Conservation (phyloP, 2,888 invertebrate species). For the Melinaea marsaeus region DNA sequence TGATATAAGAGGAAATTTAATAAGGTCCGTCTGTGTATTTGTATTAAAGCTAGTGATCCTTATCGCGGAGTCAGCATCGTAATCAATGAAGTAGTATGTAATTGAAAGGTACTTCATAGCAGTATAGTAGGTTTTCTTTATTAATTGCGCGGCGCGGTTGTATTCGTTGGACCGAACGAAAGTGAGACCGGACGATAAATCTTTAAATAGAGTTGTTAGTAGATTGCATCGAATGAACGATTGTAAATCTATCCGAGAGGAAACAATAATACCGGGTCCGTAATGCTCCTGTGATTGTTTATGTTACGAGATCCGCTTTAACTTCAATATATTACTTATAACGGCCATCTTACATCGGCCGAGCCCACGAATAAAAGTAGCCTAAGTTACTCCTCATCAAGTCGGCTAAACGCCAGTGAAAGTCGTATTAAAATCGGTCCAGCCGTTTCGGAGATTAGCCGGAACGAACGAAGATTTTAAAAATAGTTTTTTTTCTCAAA, state of each 20-base stretch:
- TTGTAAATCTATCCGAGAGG: conserved; percentile 37
- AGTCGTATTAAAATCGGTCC: no score
- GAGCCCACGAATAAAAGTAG: no score
- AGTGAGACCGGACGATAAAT: conserved; percentile 39
- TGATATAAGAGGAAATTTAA: no score
- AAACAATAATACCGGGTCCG: conserved; percentile 37
- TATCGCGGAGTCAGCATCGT: conserved; percentile 5
- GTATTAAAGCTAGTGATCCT: no score
- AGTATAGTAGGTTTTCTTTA: conserved; percentile 15
- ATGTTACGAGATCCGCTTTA: background rate
- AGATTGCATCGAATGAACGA: conserved; percentile 38
- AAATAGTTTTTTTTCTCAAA: no score
- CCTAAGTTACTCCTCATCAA: no score
- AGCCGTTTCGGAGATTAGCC: no score
- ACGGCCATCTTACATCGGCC: no score
- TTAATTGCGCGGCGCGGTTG: conserved; percentile 18
- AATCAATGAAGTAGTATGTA: background rate
- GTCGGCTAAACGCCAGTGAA: no score
- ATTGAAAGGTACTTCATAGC: background rate
- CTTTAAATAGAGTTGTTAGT: conserved; percentile 38
- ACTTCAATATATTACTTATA: background rate
- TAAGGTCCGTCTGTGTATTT: no score
- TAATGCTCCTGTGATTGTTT: conserved; percentile 22
- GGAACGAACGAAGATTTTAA: no score
- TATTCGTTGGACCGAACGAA: conserved; percentile 30